These are phyloP conservation scores for Apostichopus parvimensis DNA, from an alignment of 35 echinoderm and acorn worm species.

Conservation along the genomic window DNA sequence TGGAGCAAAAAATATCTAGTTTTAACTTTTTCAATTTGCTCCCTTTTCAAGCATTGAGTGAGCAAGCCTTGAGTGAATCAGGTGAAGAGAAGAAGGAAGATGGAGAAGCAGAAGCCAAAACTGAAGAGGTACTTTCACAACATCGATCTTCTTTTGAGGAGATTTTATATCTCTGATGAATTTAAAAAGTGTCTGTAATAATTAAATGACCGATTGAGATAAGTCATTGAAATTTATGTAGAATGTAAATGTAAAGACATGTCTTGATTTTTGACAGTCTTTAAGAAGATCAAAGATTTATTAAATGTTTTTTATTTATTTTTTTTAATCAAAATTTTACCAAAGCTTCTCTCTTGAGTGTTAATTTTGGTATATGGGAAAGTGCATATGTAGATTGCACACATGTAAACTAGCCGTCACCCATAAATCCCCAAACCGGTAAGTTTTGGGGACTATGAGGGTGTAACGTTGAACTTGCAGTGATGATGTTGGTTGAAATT, in stretches of 20 bases:
- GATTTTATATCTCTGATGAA: not conserved
- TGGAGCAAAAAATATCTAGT: too few relatives aligned
- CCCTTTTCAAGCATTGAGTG: slow-evolving; percentile 80
- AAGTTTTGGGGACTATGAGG: not conserved
- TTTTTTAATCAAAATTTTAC: too few relatives aligned
- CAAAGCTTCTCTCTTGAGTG: too few relatives aligned
- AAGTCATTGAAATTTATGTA: not conserved
- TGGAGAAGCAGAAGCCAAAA: slow-evolving; percentile 70
- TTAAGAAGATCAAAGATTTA: not conserved
- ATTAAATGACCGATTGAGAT: not conserved
- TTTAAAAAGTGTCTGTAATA: not conserved
- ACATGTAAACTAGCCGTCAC: too few relatives aligned
- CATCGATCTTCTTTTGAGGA: not conserved
- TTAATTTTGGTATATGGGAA: too few relatives aligned
- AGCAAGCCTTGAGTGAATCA: slow-evolving; percentile 96
- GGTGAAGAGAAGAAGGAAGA: slow-evolving; percentile 91
- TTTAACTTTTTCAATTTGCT: not conserved
- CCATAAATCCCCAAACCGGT: too few relatives aligned
- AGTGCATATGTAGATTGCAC: too few relatives aligned
- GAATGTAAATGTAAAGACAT: not conserved
- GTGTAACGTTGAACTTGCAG: not conserved
- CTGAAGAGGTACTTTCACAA: slow-evolving; percentile 58
- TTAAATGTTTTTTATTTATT: not conserved
- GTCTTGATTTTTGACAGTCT: not conserved
- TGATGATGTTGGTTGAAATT: too few relatives aligned